Evolutionary conservation across 1,140 invertebrate species (phyloP).

Genomic region (Mamestra configurata): DNA sequence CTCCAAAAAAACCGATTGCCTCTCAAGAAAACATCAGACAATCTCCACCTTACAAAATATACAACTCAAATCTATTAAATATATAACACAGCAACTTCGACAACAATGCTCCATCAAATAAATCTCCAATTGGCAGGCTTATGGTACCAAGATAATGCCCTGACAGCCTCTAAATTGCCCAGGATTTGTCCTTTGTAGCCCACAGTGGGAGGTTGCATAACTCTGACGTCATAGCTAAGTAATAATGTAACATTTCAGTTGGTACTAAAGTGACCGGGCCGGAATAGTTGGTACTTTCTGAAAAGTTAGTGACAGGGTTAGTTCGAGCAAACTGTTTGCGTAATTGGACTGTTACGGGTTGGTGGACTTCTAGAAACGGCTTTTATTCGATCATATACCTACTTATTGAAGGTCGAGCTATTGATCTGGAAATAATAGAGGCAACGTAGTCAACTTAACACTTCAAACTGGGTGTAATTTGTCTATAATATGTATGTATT

Average conservation of each 20-base stretch:
- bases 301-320: slow-evolving; percentile 26
- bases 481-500: too few species aligned
- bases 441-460: too few species aligned
- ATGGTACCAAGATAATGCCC: slow-evolving; percentile 3
- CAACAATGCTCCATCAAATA: slow-evolving; percentile 10
- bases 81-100: background rate
- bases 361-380: background rate
- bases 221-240: slow-evolving; percentile 20
- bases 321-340: background rate
- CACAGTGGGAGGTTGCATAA: slow-evolving; percentile 5
- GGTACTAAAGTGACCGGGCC: slow-evolving; percentile 9
- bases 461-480: too few species aligned
- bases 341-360: background rate
- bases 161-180: slow-evolving; percentile 18
- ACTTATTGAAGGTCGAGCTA: too few species aligned
- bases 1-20: too few species aligned
- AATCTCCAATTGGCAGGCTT: background rate
- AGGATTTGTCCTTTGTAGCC: slow-evolving; percentile 13
- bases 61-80: background rate
- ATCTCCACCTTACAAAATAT: background rate
- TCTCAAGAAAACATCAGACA: background rate
- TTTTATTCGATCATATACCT: too few species aligned
- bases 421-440: too few species aligned
- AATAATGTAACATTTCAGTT: slow-evolving; percentile 32
- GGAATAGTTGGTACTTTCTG: slow-evolving; percentile 14